Evolutionary conservation across 2,797 vertebrate species (phyloP).

Genomic region (Fratercula arctica): DNA sequence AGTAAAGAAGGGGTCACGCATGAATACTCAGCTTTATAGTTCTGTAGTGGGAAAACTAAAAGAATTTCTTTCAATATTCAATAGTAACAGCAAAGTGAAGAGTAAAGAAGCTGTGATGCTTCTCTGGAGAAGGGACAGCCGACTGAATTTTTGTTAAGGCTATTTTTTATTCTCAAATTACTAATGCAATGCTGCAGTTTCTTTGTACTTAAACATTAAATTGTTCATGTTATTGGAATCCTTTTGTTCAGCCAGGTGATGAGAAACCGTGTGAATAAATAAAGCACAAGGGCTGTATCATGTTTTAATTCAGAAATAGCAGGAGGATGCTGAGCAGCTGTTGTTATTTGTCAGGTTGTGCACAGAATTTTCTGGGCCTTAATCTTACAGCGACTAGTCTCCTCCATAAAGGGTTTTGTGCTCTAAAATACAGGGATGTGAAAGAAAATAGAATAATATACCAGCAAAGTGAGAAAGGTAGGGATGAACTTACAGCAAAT

Average conservation of each 20-base stretch:
- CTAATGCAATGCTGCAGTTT: not conserved
- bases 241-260: not conserved
- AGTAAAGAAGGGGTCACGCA: not conserved
- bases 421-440: not conserved
- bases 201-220: not conserved
- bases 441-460: not conserved
- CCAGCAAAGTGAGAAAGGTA: not conserved
- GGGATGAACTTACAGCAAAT: not conserved
- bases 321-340: not conserved
- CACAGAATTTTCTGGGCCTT: not conserved
- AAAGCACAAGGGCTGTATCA: not conserved
- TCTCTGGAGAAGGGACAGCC: not conserved
- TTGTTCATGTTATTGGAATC: not conserved
- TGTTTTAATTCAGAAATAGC: not conserved
- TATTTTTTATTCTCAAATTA: not conserved
- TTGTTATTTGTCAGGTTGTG: not conserved
- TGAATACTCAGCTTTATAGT: not conserved
- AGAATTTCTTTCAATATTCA: not conserved
- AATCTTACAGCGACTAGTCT: not conserved
- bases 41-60: not conserved
- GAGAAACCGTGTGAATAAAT: not conserved
- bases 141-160: not conserved
- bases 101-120: not conserved
- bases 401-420: not conserved
- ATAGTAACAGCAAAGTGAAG: not conserved